Base-by-base conservation (phyloP, 2,888 invertebrate species). In the Amiota mariae region DNA sequence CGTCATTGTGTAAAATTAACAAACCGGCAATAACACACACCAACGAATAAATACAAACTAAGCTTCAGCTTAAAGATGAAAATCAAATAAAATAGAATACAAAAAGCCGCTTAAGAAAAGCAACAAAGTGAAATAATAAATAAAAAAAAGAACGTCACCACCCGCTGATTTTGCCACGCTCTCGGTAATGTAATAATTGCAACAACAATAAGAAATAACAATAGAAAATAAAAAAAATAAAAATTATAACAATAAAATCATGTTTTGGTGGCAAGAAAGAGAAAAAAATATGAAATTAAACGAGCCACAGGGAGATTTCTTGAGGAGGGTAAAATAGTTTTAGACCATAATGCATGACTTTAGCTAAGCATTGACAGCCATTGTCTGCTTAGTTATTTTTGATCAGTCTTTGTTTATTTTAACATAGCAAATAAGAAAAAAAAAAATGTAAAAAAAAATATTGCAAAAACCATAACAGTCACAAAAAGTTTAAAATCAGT, bases 101-200 rank as follows among this genome's bases (percentile, higher is more conserved):
- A 54, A 54, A 54, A 54, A 54, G 54, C 13, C 13, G 54, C 15
- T 54, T 15, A 15, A 9, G 59, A 15, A 59, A 59, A 59, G 9
- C 57, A 57, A 57, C 8, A 57, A 57, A 13, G 12, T 57, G 20
- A 57, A 15, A 57, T 36, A 36, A 36, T 36, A 36, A 36, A 36
- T 2, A 57, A 8, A 57, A 57, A 57, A 57, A 57, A 15, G 15
- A 15, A 15, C 54, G 18, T 57, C 15, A 15, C 57, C 64, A 48
- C 64, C 64, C 64, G 48, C 48, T 66, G 64, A 48, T 47, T 48
- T 15, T n/a, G 64, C n/a, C n/a, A 47, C 13, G 64, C 64, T 66
- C 76, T 36, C 6, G 36, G 36, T 84, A 85, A 78, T 77, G 80
- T 82, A 78, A 85, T 82, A 82, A 82, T 82, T 85, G 81, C 85